phyloP scores from a whole-genome alignment of 2,797 vertebrate genomes.

The Sarcoramphus papa region DNA sequence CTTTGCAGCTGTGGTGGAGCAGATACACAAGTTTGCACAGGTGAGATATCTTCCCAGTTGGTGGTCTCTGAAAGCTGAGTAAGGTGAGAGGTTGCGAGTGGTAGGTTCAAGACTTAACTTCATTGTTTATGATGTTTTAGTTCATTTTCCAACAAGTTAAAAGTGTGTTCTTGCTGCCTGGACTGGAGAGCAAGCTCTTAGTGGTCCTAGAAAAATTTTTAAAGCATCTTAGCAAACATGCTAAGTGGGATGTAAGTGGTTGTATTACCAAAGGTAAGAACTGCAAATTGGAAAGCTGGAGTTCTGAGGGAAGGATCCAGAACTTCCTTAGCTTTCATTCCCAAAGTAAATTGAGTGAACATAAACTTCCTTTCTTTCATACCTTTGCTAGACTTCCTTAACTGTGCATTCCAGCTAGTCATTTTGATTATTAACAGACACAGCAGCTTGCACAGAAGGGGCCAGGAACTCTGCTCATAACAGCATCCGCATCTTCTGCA shows the following conservation, averaged over 20 bases:
- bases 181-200: not conserved
- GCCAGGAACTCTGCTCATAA: not conserved
- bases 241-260: not conserved
- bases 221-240: not conserved
- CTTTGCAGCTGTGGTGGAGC: slow-evolving; percentile 96
- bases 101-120: not conserved
- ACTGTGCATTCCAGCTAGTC: not conserved
- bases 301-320: not conserved
- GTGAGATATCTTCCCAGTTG: slow-evolving; percentile 59
- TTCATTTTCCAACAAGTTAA: not conserved
- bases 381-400: not conserved
- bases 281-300: not conserved
- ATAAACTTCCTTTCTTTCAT: not conserved
- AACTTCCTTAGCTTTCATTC: not conserved
- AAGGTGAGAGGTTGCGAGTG: fast-evolving
- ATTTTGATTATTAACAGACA: not conserved
- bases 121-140: not conserved
- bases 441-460: not conserved
- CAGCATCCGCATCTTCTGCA: not conserved
- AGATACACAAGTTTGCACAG: slow-evolving; percentile 99
- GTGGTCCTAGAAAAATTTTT: not conserved
- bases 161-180: not conserved
- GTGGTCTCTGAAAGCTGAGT: not conserved
- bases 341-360: not conserved
- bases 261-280: not conserved